Evolutionary conservation across 2,797 vertebrate species (phyloP).

Genomic region (Enteromius unitaeniatus): DNA sequence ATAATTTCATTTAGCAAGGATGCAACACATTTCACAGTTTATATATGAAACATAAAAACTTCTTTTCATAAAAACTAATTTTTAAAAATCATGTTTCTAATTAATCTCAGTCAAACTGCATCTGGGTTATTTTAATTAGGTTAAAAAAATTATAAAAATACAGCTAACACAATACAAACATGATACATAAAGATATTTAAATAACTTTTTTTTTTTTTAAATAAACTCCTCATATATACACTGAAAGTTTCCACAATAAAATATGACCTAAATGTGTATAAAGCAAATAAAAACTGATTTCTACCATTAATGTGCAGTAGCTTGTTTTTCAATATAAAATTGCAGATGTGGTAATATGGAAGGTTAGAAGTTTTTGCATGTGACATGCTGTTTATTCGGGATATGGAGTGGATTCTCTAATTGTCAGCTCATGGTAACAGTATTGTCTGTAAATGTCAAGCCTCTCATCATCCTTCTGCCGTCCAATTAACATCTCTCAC

Average conservation of each 20-base stretch:
- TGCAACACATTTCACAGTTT: neutral
- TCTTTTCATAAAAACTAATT: too few relatives aligned
- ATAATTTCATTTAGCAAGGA: neutral
- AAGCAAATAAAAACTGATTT: neutral
- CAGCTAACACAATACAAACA: too few relatives aligned
- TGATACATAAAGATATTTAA: too few relatives aligned
- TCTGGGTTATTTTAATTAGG: too few relatives aligned
- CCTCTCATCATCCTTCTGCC: conserved; percentile 68
- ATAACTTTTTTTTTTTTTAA: too few relatives aligned
- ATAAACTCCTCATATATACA: too few relatives aligned
- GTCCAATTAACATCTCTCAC: conserved; percentile 58
- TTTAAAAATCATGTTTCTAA: too few relatives aligned
- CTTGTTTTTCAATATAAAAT: neutral
- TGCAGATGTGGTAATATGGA: neutral
- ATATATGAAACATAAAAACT: too few relatives aligned
- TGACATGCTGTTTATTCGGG: conserved; percentile 40
- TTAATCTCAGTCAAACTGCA: too few relatives aligned
- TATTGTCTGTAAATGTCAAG: conserved; percentile 76
- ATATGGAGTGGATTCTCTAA: conserved; percentile 48
- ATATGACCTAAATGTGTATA: neutral
- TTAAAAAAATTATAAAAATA: too few relatives aligned
- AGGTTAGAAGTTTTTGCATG: conserved; percentile 36
- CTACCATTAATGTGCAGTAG: neutral
- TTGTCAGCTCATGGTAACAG: conserved; percentile 61
- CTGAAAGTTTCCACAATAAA: too few relatives aligned